Conservation (phyloP, 1,140 invertebrate genomes). For the Microplitis mediator region DNA sequence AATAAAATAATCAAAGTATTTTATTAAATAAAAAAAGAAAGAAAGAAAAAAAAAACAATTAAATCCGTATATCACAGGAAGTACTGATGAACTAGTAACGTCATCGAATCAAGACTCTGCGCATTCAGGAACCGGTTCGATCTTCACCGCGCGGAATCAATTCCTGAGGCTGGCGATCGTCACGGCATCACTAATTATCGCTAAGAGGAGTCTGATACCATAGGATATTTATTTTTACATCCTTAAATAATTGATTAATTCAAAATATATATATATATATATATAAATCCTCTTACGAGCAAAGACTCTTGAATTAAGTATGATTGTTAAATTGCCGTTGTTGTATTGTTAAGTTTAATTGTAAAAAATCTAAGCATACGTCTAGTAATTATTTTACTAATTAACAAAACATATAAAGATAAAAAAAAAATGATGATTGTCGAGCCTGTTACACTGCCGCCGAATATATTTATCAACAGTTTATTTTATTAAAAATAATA, state of each 20-base stretch:
- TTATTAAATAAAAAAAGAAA: background rate
- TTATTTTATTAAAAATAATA: background rate
- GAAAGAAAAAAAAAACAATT: slow-evolving; percentile 2
- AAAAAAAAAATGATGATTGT: background rate
- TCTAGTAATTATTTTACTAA: too few relatives aligned
- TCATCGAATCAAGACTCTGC: slow-evolving; percentile 45
- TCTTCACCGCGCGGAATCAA: slow-evolving; percentile 14
- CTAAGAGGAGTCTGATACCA: slow-evolving; percentile 42
- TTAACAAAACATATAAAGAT: background rate
- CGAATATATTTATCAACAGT: background rate
- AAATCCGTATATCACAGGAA: slow-evolving; percentile 44
- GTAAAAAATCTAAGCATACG: background rate
- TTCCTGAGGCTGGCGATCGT: slow-evolving; percentile 38
- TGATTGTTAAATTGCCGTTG: background rate
- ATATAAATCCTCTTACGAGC: background rate
- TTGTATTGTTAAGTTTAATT: slow-evolving; percentile 5
- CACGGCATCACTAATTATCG: slow-evolving; percentile 33
- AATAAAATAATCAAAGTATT: slow-evolving; percentile 15
- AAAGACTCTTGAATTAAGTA: background rate
- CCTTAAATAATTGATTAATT: background rate
- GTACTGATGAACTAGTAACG: slow-evolving; percentile 53
- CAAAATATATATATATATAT: background rate
- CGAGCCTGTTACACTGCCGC: slow-evolving; percentile 1
- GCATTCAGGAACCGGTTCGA: slow-evolving; percentile 29
- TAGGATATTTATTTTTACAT: slow-evolving; percentile 27